Evolutionary conservation across 2,888 invertebrate genomes (phyloP), one percentile per base, ranked within the genome.

Genomic region (Perithous albicinctus): DNA sequence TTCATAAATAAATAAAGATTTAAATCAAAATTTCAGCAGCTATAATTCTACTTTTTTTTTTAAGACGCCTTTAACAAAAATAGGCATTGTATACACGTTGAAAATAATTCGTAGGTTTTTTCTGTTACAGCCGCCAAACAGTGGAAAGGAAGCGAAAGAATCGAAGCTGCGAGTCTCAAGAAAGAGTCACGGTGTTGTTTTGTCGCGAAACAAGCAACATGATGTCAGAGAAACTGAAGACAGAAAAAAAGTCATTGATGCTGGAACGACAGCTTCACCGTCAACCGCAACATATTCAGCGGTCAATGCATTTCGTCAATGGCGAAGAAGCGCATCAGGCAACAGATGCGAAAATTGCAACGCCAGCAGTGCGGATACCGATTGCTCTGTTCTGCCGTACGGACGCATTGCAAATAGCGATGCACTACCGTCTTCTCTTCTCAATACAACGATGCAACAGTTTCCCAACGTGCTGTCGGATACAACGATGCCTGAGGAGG

Each of bases 401-500:
- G 66, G 61, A 12, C 56, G 48, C 0, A 46, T 61, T 43, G 10
- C 5, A 15, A 20, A 70, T 35, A 72, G 59, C 43, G 75, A 78
- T 63, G 63, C 59, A 1, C 54, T 29, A n/a, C 54, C 83, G 0
- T 79, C 82, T 32, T 75, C 59, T 4, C 51, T 82, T 7, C 61
- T 78, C 32, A 70, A 69, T 43, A 51, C 79, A 35, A 85, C 89
- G 76, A 85, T 91, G 86, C 90, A 91, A 75, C 89, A 89, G 51
- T 92, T 92, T 64, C 92, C 92, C 2, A 73, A 89, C 48, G 87
- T 89, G 12, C 85, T 90, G 35, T 91, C 91, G 26, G 91, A 92
- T 56, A 72, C 90, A 2, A 88, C 88, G 10, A 90, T 87, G 88
- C 91, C 90, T 12, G 90, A 91, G 46, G 91, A 90, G 54, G 92